Evolutionary conservation across 2,797 vertebrate genomes (phyloP).

Genomic region (Chaunax sp.): DNA sequence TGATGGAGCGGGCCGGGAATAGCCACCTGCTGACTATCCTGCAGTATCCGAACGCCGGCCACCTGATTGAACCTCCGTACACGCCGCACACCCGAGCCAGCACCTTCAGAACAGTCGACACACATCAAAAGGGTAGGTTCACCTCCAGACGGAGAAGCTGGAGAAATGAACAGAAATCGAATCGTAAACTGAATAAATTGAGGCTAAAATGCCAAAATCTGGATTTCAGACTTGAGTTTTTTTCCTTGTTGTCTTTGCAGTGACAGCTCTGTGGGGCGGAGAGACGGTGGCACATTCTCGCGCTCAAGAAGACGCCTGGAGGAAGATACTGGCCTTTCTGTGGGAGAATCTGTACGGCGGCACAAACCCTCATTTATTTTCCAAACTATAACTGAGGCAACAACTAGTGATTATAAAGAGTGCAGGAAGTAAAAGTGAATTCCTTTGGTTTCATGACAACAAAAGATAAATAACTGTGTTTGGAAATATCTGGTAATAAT

Average conservation of each 20-base stretch:
- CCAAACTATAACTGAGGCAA: no score
- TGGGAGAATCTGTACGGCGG: constrained; percentile 60
- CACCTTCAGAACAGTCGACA: constrained; percentile 2
- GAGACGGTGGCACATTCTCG: constrained; percentile 60
- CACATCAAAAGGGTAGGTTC: constrained; percentile 1
- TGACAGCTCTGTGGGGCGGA: constrained; percentile 78
- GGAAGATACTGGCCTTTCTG: constrained; percentile 77
- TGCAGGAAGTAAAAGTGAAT: no score
- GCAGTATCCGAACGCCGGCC: constrained; percentile 63
- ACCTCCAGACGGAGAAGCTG: no score
- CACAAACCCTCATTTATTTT: no score
- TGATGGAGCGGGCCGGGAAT: constrained; percentile 77
- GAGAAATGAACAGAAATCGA: rapidly evolving
- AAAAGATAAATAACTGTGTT: no score
- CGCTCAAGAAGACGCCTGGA: constrained; percentile 83
- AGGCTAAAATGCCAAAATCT: no score
- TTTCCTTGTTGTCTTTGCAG: constrained; percentile 59
- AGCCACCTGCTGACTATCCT: constrained; percentile 60
- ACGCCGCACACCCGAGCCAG: constrained; percentile 51
- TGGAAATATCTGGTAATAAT: no score
- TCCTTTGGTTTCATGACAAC: no score
- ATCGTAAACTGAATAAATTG: no score
- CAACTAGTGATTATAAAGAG: no score
- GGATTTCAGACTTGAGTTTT: no score
- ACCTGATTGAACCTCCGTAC: constrained; percentile 26